Evolutionary conservation across 2,797 vertebrate species (phyloP), one percentile per base, ranked within the genome.

Genomic region (Sylvilagus floridanus): DNA sequence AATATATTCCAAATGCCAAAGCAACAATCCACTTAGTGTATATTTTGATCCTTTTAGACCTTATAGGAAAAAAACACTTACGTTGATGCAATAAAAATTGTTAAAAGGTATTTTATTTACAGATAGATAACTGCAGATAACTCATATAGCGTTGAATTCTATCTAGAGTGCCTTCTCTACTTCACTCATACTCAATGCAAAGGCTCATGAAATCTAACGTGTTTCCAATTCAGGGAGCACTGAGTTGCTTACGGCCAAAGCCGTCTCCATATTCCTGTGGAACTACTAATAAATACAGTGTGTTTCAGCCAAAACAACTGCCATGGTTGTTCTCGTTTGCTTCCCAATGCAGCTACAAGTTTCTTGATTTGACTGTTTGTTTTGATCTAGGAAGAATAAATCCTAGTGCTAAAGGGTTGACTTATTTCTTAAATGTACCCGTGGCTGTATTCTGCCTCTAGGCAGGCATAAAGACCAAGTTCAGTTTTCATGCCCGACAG

Each of bases 61-160:
- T 85, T 94, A 91, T 77, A 85, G 96, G 82, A 90, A 85, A 54
- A 54, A 97, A 96, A 65, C 97, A 98, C 96, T 98, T 97, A 96
- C 92, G 73, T 82, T 97, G 91, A 92, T 95, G 24, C 88, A 97
- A 88, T 96, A 98, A 97, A 98, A 98, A 98, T 98, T 98, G 98
- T 99, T 99, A 50, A 83, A 88, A 72, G 4, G 0, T 6, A 60
- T 66, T 19, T 82, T 42, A 57, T 52, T 32, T 71, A 19, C 68
- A 71, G 32, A 42, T 2, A 68, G 5, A 32, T 30, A 42, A 87
- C 17, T 84, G 62, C 82, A 79, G 1, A 54, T n/a, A 73, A 57
- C 62, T 88, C n/a, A 66, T 35, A 11, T 37, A 79, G 73, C 75
- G 85, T 89, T 71, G 5, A 84, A 71, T 62, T 50, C 2, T 0